Evolutionary conservation across 2,888 invertebrate species (phyloP), one percentile per base, ranked within the genome.

Genomic region (Thalpophila matura): DNA sequence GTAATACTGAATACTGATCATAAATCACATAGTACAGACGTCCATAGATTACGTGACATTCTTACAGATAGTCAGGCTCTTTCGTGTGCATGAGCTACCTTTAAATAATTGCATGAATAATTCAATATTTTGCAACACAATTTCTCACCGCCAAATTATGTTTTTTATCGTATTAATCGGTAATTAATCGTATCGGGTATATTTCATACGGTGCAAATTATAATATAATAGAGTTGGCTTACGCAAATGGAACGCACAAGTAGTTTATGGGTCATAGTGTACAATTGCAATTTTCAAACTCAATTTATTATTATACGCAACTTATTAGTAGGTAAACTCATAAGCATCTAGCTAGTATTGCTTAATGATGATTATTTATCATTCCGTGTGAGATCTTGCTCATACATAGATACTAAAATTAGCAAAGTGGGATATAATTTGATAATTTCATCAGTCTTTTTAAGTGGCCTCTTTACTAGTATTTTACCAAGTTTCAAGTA

Each of bases 21-120:
- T 76, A 73, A 73, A 76, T 79, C 73, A 72, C 18, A 69, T 18
- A 22, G 18, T 40, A 47, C 46, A 40, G 49, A 65, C 65, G 24
- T 42, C 43, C 50, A 40, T 56, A 69, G 57, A 79, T 66, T 66
- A 75, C 54, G 33, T 67, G 61, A 62, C 45, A 55, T 47, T 49
- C 10, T 31, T 53, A 50, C 38, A 56, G 37, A 66, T 60, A 56
- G 33, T 18, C 33, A 24, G 16, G 16, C 12, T 47, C 24, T 63
- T 54, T 50, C 27, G 24, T 31, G 22, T 45, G 20, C 51, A 69
- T 49, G 4, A 51, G 16, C 4, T 40, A 38, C 29, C 40, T 40
- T 22, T 18, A 35, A 53, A 49, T 45, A 61, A 61, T 53, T 56
- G 47, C 26, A 22, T 37, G 18, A 18, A 33, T 33, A 35, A 47